Conservation (phyloP, 2,113 vertebrate genomes). For the Equus przewalskii region DNA sequence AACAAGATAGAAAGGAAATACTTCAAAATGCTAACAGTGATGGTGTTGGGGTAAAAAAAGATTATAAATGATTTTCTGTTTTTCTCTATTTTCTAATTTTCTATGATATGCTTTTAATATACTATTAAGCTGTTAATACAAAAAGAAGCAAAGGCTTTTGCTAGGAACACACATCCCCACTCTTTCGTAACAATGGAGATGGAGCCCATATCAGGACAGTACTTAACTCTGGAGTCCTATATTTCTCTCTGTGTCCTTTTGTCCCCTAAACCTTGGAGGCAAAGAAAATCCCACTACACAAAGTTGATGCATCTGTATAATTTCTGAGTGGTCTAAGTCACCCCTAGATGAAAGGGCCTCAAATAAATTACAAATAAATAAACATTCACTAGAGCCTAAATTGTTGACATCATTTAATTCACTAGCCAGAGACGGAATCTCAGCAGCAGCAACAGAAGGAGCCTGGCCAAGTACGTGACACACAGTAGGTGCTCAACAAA, state of each 20-base stretch:
- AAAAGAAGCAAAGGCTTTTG: not conserved
- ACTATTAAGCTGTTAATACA: not conserved
- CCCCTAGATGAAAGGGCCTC: not conserved
- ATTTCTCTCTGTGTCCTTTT: not conserved
- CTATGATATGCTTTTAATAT: not conserved
- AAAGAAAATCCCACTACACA: not conserved
- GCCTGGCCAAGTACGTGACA: not conserved
- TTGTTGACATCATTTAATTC: not conserved
- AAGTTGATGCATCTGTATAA: not conserved
- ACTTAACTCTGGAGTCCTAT: not conserved
- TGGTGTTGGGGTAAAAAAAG: not conserved
- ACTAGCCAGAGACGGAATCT: not conserved
- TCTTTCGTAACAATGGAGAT: not conserved
- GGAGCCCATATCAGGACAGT: no score
- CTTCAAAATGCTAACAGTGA: not conserved
- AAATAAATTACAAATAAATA: not conserved
- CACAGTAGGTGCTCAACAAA: not conserved
- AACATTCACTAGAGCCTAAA: not conserved
- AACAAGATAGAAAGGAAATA: not conserved
- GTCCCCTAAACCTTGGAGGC: not conserved
- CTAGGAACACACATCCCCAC: not conserved
- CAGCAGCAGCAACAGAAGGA: not conserved
- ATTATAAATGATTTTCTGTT: not conserved
- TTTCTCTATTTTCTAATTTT: constrained; percentile 1
- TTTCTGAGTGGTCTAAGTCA: not conserved